These are phyloP conservation scores for Dorcus hopei DNA, from an alignment of 2,888 invertebrate species.

Conservation along the genomic window DNA sequence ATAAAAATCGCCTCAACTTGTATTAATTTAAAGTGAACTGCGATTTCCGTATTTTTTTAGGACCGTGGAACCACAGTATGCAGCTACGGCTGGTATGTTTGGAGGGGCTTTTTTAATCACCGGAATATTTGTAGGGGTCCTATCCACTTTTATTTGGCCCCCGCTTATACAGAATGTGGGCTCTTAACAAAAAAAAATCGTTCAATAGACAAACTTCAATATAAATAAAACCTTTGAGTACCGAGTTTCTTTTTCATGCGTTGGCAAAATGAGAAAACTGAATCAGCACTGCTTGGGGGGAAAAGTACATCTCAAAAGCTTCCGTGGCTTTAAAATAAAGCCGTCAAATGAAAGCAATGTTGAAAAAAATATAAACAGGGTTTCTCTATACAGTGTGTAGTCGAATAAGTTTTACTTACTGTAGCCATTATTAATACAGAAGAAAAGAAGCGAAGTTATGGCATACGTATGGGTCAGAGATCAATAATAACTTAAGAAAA, in stretches of 20 bases:
- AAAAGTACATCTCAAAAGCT: too few species aligned
- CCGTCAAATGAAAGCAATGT: too few species aligned
- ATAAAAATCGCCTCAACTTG: constrained; percentile 61
- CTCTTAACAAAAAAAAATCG: constrained; percentile 13
- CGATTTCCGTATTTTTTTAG: constrained; percentile 50
- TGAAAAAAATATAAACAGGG: too few species aligned
- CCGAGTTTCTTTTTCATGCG: background rate
- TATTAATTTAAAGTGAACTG: constrained; percentile 53
- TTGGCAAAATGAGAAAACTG: too few species aligned
- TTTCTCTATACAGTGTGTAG: too few species aligned
- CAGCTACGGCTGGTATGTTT: constrained; percentile 91
- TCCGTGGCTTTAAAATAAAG: too few species aligned
- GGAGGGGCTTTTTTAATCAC: constrained; percentile 88
- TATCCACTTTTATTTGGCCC: constrained; percentile 70
- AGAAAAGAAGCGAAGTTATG: too few species aligned
- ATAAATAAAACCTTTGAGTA: constrained; percentile 28
- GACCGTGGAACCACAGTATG: constrained; percentile 74
- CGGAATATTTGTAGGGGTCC: constrained; percentile 82
- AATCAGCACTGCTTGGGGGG: too few species aligned
- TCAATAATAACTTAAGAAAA: too few species aligned
- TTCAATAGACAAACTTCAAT: constrained; percentile 43
- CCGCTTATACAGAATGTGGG: background rate
- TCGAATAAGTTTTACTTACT: too few species aligned
- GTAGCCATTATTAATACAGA: too few species aligned
- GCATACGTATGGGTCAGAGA: too few species aligned